phyloP scores from a whole-genome alignment of 2,797 vertebrate species.

The Vireo griseus region DNA sequence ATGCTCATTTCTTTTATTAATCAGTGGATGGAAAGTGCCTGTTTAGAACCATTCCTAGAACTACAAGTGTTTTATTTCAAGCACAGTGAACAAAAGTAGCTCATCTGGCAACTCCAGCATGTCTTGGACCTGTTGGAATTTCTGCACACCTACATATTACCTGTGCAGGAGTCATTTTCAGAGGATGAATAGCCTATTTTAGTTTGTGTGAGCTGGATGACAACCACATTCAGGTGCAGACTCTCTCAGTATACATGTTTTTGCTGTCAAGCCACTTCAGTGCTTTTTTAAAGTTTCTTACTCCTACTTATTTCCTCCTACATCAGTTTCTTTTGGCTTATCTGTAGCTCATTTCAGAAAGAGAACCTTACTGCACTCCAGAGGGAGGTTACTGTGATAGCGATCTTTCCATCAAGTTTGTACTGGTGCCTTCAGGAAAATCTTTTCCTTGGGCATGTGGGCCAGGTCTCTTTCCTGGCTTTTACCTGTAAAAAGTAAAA shows the following conservation, averaged over 20 bases:
- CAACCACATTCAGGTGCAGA: background rate
- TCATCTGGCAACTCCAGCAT: background rate
- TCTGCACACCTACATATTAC: background rate
- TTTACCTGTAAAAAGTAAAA: background rate
- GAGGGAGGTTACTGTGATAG: background rate
- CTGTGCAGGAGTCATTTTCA: background rate
- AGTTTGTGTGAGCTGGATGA: background rate
- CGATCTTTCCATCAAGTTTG: background rate
- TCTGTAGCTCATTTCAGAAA: background rate
- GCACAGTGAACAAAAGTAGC: background rate
- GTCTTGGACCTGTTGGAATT: background rate
- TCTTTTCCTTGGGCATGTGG: background rate
- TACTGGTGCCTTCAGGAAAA: background rate
- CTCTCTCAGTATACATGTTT: background rate
- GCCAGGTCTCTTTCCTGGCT: background rate
- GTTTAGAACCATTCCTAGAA: background rate
- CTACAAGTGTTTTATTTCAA: background rate
- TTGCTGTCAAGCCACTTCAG: background rate
- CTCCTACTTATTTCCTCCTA: background rate
- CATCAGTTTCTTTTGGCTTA: background rate
- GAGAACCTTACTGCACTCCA: background rate
- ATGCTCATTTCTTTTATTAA: background rate
- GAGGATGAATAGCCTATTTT: background rate
- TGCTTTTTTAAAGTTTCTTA: background rate
- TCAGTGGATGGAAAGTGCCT: background rate